phyloP scores from a whole-genome alignment of 2,797 vertebrate species.

The Gallinago solitaria region DNA sequence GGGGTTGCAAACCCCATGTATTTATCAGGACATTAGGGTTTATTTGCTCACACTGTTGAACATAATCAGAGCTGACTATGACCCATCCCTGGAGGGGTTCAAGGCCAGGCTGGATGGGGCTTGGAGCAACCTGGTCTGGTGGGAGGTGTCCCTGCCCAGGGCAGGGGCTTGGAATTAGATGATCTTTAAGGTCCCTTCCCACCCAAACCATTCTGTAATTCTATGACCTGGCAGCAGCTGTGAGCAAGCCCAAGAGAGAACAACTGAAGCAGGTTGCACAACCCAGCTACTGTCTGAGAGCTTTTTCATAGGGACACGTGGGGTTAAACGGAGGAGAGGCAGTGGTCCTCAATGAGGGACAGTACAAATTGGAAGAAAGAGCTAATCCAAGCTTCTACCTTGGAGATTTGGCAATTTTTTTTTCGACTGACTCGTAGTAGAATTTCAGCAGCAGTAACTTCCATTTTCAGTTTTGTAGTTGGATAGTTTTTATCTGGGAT shows the following conservation, averaged over 20 bases:
- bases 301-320: rapidly evolving
- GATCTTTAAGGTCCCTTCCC: background rate
- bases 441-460: background rate
- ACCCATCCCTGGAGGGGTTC: background rate
- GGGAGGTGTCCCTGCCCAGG: background rate
- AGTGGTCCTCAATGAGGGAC: background rate
- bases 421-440: rapidly evolving
- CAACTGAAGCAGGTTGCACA: background rate
- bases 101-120: background rate
- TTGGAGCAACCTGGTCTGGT: background rate
- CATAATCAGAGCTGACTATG: background rate
- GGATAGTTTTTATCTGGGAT: background rate
- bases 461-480: background rate
- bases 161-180: background rate
- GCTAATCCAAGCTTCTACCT: background rate
- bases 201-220: background rate
- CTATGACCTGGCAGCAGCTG: background rate
- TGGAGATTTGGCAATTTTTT: background rate
- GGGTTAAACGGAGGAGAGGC: background rate
- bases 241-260: background rate
- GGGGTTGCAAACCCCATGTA: rapidly evolving
- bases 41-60: background rate
- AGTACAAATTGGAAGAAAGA: background rate
- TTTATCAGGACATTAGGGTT: background rate
- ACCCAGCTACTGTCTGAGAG: background rate